Base-by-base conservation (phyloP, 2,113 vertebrate species). In the Lampris megalopsis region DNA sequence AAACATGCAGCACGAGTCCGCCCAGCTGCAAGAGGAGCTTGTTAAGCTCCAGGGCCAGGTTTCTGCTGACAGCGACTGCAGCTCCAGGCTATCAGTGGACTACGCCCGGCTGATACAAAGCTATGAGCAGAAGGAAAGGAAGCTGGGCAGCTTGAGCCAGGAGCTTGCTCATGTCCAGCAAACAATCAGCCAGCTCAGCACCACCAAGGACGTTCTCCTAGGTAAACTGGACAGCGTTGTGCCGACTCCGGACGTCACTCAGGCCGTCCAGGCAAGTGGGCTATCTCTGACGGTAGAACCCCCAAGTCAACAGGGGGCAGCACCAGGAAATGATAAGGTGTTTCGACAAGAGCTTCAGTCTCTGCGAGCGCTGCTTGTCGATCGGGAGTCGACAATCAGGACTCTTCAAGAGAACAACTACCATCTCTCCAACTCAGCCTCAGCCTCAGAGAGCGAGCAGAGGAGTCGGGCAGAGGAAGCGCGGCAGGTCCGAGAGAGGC, bases 1-100 rank as follows among this genome's bases (percentile, higher is more conserved):
- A 81, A 99, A 99, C 71, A 98, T 99, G 98, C 97, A 98, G n/a
- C 98, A 96, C 0, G 98, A 99, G 89, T 98, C 98, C 0, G 97
- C 95, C 9, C 96, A 99, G 79, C 95, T 99, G 40, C 97, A 99
- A 13, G 97, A 98, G 36, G 97, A 99, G 53, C 94, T 99, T 5
- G 88, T 97, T 2, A 95, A 94, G 3, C 95, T 99, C 35, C 97
- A 98, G 80, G 92, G 94, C 2, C 96, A 97, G 73, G 95, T 99
- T 45, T 91, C 93, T 0, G 92, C 95, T 0, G 97, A 99, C 85
- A 97, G 90, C 0, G 97, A 97, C 71, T 97, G 94, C 69, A 97
- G 93, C 88, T 96, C 95, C 43, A 93, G 95, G 63, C 86, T 99
- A 24, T 96, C 97, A 0, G 93, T 95, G n/a, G 96, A 98, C 84